Conservation (phyloP, 2,888 invertebrate genomes). For the Callimorpha dominula region DNA sequence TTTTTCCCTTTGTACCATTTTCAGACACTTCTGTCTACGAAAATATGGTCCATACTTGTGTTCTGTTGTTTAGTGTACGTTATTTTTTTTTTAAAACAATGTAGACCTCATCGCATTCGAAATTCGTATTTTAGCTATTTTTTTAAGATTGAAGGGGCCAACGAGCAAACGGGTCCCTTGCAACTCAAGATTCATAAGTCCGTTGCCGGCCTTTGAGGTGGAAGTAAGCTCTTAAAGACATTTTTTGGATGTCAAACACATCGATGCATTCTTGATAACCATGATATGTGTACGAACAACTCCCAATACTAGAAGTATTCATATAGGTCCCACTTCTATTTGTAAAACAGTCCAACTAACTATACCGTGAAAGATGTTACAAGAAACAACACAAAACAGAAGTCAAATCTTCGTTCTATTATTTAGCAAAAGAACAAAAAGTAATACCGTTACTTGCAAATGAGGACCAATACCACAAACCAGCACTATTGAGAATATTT, state of each 20-base stretch:
- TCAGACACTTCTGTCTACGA: too few species aligned
- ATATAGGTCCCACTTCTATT: neutral
- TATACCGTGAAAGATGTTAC: neutral
- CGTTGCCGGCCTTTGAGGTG: too few species aligned
- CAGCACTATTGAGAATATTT: constrained; percentile 31
- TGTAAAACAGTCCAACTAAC: neutral
- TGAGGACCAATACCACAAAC: constrained; percentile 54
- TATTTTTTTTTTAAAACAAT: neutral
- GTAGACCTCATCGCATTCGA: neutral
- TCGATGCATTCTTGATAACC: neutral
- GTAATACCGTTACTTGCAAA: constrained; percentile 61
- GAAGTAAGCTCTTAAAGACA: neutral
- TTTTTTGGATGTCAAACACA: neutral
- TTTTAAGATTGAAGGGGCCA: too few species aligned
- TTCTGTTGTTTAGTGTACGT: neutral
- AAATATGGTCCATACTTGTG: neutral
- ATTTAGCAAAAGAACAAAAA: constrained; percentile 20
- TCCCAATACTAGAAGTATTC: too few species aligned
- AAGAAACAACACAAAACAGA: neutral
- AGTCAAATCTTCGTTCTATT: neutral
- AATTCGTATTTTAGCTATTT: neutral
- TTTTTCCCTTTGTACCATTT: neutral
- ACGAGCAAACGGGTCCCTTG: too few species aligned
- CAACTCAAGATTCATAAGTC: too few species aligned
- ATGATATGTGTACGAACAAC: neutral